These are phyloP conservation scores for Acrocera orbiculus DNA, from an alignment of 2,888 invertebrate genomes.

Conservation along the genomic window DNA sequence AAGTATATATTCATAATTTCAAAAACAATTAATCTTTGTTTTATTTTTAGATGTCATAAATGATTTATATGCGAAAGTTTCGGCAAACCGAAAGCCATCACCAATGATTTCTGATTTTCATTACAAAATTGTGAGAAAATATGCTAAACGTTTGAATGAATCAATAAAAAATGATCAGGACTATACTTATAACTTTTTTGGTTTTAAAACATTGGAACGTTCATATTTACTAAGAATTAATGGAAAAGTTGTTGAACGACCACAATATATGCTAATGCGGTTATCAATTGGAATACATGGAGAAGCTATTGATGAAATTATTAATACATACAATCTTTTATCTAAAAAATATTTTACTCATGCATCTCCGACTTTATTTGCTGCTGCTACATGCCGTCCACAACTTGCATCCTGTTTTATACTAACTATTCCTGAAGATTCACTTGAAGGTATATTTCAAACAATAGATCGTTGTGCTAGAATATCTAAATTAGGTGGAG, in stretches of 20 bases:
- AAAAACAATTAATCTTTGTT: too few relatives aligned
- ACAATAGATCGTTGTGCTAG: conserved; percentile 75
- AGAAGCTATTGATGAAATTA: conserved; percentile 67
- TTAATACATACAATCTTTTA: conserved; percentile 81
- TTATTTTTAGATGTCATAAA: too few relatives aligned
- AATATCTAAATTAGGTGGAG: conserved; percentile 90
- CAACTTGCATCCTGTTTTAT: conserved; percentile 88
- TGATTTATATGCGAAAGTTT: too few relatives aligned
- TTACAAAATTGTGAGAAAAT: conserved; percentile 56
- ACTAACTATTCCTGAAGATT: conserved; percentile 82
- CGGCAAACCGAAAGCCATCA: too few relatives aligned
- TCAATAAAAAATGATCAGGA: conserved; percentile 87
- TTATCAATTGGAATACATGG: conserved; percentile 86
- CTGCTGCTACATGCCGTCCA: conserved; percentile 74
- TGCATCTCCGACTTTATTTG: conserved; percentile 85
- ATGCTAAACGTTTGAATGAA: conserved; percentile 71
- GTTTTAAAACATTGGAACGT: conserved; percentile 85
- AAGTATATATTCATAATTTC: too few relatives aligned
- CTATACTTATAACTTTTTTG: conserved; percentile 87
- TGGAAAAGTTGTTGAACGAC: conserved; percentile 76
- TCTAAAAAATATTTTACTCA: conserved; percentile 90
- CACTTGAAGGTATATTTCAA: conserved; percentile 78
- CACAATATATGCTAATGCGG: conserved; percentile 94
- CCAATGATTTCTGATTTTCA: conserved; percentile 75
- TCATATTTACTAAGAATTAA: conserved; percentile 79